Evolutionary conservation across 2,797 vertebrate genomes (phyloP), one percentile per base, ranked within the genome.

Genomic region (Schizopygopsis malacanthus): DNA sequence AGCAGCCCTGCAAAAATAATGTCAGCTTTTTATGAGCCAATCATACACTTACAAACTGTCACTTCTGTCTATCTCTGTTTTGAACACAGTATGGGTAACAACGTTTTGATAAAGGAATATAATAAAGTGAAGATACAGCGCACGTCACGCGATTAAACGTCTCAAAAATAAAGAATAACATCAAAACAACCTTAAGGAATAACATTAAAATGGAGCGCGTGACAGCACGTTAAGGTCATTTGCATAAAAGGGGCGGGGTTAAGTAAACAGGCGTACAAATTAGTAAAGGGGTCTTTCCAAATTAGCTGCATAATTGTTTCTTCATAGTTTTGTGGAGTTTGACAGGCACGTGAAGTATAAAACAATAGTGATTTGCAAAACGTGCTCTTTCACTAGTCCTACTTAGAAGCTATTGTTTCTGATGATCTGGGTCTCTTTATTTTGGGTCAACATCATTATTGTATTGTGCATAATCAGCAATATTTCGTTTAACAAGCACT

Each of bases 1-100:
- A 71, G 22, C n/a, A 82, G 22, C 22, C 11, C 67, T 87, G 4
- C 6, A 77, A 69, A 39, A 70, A 54, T n/a, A 81, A 28, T 15
- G 41, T 50, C 1, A 12, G n/a, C n/a, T 12, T 2, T 41, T 67
- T 7, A 52, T 65, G 6, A 22, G 8, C 81, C n/a, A 63, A 75
- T 63, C 12, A 22, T 63, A 33, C 18, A n/a, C 37, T 8, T 41
- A 15, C 5, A 56, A 61, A n/a, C 3, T 0, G 2, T 39, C 6
- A 4, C 45, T 81, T 81, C 18, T 11, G 4, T 39, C 4, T 25
- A 33, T 33, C 33, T 33, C 33, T 33, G 1, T 52, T 7, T 54
- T 37, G 9, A 39, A 81, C 9, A 18, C 33, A 70, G 15, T 33
- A 75, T 72, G 25, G 5, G 28, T 54, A 37, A 39, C 11, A 25